Base-by-base conservation (phyloP, 2,797 vertebrate genomes). In the Bucorvus abyssinicus region DNA sequence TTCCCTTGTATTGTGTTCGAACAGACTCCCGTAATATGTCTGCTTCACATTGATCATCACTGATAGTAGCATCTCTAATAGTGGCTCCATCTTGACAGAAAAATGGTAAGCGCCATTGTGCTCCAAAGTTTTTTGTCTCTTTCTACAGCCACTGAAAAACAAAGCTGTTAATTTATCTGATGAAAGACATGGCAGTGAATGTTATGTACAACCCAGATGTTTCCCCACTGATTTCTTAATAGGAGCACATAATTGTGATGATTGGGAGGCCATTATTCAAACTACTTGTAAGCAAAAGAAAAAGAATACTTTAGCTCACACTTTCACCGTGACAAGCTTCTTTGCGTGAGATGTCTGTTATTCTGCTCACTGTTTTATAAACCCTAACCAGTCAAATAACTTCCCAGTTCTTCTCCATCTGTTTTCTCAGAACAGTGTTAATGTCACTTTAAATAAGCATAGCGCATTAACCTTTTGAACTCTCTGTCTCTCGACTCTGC, bases 201-300 rank as follows among this genome's bases (percentile, higher is more conserved):
- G 77, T 91, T 90, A 67, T 36, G 56, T 70, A 70, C 63, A 83
- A 94, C 95, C 92, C 96, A 97, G 97, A 97, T 96, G 90, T 97
- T 97, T 97, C 93, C 94, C 78, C 61, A 29, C 93, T 92, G 96
- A 97, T 96, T 96, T 94, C 95, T 95, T 96, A 93, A 94, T 68
- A 64, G 73, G 75, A 90, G 76, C 65, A 81, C 55, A 47, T 90
- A 88, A 93, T 94, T 92, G 63, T 71, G 80, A 81, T 93, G 87
- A 91, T 56, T 91, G 80, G 88, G 71, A 81, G 73, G 60, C 56
- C 87, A 61, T 87, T 92, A 88, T 93, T 89, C 93, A 92, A 94
- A 69, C 32, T 75, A 74, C 71, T 87, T 67, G 16, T 92, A 94
- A 96, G 91, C 67, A 84, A 67, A 94, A 86, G 27, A 94, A 71